Percentiles rank a stretch among this genome's conserved stretches.
Evolutionary conservation across 1,140 invertebrate species (phyloP).

Genomic region (Leguminivora glycinivorella): DNA sequence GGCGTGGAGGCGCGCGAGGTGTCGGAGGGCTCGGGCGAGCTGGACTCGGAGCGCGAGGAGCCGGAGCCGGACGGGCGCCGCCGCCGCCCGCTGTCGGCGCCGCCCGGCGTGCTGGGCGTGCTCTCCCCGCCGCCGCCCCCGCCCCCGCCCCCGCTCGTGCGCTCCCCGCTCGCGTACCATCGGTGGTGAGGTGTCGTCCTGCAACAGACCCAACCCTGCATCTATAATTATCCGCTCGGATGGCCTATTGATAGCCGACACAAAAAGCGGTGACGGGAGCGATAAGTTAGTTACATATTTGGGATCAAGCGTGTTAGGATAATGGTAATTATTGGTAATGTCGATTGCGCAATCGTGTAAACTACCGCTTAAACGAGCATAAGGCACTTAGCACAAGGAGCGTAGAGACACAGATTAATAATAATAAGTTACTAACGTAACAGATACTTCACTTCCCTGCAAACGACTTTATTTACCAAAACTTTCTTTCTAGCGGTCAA

Average conservation of each 20-base stretch:
- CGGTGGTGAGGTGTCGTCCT: conserved; percentile 66
- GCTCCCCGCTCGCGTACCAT: conserved; percentile 59
- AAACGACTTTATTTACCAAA: too few relatives aligned
- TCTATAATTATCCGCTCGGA: conserved; percentile 19
- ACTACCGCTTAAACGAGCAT: too few relatives aligned
- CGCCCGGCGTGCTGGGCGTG: conserved; percentile 68
- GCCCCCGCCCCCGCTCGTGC: conserved; percentile 41
- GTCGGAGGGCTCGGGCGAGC: conserved; percentile 67
- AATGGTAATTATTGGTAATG: too few relatives aligned
- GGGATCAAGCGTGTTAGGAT: conserved; percentile 3
- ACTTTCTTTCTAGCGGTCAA: too few relatives aligned
- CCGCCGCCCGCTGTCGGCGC: conserved; percentile 54
- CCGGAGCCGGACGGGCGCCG: conserved; percentile 62
- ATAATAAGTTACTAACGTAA: too few relatives aligned
- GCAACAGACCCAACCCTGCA: conserved; percentile 31
- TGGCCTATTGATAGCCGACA: background rate
- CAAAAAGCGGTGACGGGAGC: conserved; percentile 2
- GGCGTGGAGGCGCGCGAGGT: conserved; percentile 69
- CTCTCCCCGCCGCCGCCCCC: conserved; percentile 61
- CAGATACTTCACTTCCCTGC: too few relatives aligned
- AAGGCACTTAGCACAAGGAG: too few relatives aligned
- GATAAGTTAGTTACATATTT: conserved; percentile 16
- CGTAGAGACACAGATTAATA: too few relatives aligned
- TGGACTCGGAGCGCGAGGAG: conserved; percentile 66
- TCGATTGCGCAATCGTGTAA: background rate